These are phyloP conservation scores for Conistra vaccinii DNA, from an alignment of 2,888 invertebrate genomes.

Conservation along the genomic window DNA sequence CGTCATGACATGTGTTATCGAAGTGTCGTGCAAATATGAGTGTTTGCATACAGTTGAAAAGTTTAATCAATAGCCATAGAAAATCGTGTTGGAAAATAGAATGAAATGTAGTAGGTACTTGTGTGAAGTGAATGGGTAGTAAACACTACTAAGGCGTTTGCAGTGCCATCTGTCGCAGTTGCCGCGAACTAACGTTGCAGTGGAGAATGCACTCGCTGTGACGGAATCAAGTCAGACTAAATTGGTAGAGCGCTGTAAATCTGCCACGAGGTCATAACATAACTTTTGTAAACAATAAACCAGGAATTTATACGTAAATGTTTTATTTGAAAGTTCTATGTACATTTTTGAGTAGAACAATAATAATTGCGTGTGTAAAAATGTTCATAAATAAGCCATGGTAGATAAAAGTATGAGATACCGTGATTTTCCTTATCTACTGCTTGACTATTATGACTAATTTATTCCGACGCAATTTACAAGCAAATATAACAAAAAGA, in stretches of 20 bases:
- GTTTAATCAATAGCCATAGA: slow-evolving; percentile 39
- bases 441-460: background rate
- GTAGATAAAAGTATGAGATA: background rate
- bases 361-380: slow-evolving; percentile 3
- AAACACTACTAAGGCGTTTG: slow-evolving; percentile 1
- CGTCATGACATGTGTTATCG: slow-evolving; percentile 26
- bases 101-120: background rate
- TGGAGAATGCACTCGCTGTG: slow-evolving; percentile 35
- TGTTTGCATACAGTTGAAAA: slow-evolving; percentile 38
- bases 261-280: background rate
- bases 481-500: slow-evolving; percentile 25
- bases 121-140: slow-evolving; percentile 3
- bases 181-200: slow-evolving; percentile 51
- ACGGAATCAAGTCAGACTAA: background rate
- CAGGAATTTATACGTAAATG: background rate
- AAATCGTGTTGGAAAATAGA: slow-evolving; percentile 16
- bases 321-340: slow-evolving; percentile 7
- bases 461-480: background rate
- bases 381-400: background rate
- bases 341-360: background rate
- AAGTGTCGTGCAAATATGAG: slow-evolving; percentile 15
- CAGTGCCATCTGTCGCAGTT: slow-evolving; percentile 51
- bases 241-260: slow-evolving; percentile 3
- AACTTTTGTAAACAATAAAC: slow-evolving; percentile 11
- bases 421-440: background rate